These are phyloP conservation scores for Ciconia maguari DNA, from an alignment of 2,113 vertebrate species.

Conservation along the genomic window DNA sequence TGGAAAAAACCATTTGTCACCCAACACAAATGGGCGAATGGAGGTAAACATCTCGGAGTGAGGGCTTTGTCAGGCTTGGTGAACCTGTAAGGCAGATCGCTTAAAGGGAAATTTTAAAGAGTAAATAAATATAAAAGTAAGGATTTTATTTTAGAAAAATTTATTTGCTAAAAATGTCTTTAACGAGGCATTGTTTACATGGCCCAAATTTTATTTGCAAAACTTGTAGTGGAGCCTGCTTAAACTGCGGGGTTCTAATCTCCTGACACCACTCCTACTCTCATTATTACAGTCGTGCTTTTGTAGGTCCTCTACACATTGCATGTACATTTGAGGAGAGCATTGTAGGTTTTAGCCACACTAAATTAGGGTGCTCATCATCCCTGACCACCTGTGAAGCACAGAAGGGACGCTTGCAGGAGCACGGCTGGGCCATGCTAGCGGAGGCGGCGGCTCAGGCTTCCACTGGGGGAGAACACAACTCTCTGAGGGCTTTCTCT, in stretches of 20 bases:
- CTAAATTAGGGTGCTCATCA: neutral
- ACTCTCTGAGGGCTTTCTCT: neutral
- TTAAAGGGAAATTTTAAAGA: neutral
- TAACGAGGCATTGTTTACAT: neutral
- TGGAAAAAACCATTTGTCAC: neutral
- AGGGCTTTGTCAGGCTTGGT: neutral
- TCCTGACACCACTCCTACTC: neutral
- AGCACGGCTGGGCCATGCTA: neutral
- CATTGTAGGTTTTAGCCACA: fast-evolving
- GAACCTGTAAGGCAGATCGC: neutral
- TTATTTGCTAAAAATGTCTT: neutral
- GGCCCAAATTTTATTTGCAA: neutral
- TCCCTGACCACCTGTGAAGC: neutral
- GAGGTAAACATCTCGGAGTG: neutral
- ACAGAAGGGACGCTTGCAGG: neutral
- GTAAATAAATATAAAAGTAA: neutral
- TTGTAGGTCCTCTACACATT: neutral
- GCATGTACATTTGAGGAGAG: neutral
- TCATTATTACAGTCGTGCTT: fast-evolving
- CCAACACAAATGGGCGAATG: neutral
- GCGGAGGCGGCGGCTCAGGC: neutral
- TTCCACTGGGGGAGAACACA: neutral
- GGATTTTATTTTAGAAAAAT: neutral
- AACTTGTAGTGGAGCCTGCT: neutral
- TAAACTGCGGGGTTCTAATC: neutral